Evolutionary conservation across 2,797 vertebrate species (phyloP).

Genomic region (Propithecus perrieri): DNA sequence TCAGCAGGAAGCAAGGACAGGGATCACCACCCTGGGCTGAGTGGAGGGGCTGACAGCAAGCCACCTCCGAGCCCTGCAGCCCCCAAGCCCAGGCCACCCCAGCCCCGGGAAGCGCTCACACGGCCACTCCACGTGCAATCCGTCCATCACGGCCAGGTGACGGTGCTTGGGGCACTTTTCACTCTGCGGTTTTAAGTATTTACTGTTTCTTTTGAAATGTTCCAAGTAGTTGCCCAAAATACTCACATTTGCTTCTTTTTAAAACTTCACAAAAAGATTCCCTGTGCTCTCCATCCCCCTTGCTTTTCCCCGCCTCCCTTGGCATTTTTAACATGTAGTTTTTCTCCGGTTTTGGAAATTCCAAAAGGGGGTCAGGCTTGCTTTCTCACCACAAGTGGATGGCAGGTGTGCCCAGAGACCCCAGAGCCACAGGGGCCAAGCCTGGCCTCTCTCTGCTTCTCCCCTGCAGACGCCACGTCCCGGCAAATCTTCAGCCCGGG

Average conservation of each 20-base stretch:
- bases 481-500: neutral
- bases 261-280: slow-evolving; percentile 39
- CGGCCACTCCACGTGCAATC: neutral
- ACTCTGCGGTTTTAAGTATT: slow-evolving; percentile 35
- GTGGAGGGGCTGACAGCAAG: no score
- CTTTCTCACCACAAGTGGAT: neutral
- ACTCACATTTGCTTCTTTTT: slow-evolving; percentile 43
- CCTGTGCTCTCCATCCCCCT: neutral
- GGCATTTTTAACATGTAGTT: neutral
- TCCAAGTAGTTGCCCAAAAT: slow-evolving; percentile 63
- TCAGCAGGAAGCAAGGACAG: neutral
- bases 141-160: neutral
- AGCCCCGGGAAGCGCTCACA: fast-evolving
- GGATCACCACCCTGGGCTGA: neutral
- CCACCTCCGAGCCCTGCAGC: neutral
- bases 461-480: no score
- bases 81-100: neutral
- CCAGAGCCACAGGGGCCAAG: neutral
- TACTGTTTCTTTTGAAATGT: slow-evolving; percentile 67
- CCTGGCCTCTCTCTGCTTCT: no score
- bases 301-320: neutral
- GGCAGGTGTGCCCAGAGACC: neutral
- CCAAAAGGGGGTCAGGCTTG: neutral
- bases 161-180: slow-evolving; percentile 57
- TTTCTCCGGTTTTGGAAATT: neutral